phyloP scores from a whole-genome alignment of 2,797 vertebrate species.

The Poeciliopsis presidionis region DNA sequence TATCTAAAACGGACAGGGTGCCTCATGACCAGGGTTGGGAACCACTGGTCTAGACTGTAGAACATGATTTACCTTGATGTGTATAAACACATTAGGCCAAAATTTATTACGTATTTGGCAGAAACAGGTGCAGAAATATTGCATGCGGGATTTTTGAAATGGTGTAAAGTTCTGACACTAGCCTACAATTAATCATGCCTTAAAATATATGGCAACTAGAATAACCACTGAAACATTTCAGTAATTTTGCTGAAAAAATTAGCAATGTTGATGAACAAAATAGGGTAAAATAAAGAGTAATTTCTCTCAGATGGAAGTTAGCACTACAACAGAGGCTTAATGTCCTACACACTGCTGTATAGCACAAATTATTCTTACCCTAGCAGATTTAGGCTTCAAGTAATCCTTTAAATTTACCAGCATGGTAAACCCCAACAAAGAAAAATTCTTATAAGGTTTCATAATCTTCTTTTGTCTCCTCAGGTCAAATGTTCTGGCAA shows the following conservation, averaged over 20 bases:
- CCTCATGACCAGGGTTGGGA: too few species aligned
- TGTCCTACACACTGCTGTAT: not conserved
- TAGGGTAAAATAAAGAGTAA: not conserved
- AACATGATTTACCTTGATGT: not conserved
- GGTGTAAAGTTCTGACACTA: not conserved
- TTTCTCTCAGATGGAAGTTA: not conserved
- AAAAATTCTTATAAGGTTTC: not conserved
- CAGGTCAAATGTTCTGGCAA: conserved; percentile 91
- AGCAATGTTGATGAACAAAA: not conserved
- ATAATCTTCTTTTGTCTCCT: conserved; percentile 21
- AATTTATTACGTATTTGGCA: not conserved
- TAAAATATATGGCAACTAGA: not conserved
- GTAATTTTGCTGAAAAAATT: not conserved
- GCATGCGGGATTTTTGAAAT: not conserved
- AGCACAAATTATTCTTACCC: not conserved
- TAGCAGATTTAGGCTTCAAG: not conserved
- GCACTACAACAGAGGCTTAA: not conserved
- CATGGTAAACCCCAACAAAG: not conserved
- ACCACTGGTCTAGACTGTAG: not conserved
- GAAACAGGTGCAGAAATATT: not conserved
- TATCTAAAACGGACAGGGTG: too few species aligned
- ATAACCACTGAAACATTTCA: not conserved
- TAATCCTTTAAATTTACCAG: not conserved
- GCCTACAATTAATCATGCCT: too few species aligned
- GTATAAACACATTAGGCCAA: not conserved